A percentile compares a stretch with the other conserved stretches of the same genome.
Conservation (phyloP, 2,797 vertebrate species). For the Hypotaenidia okinawae region DNA sequence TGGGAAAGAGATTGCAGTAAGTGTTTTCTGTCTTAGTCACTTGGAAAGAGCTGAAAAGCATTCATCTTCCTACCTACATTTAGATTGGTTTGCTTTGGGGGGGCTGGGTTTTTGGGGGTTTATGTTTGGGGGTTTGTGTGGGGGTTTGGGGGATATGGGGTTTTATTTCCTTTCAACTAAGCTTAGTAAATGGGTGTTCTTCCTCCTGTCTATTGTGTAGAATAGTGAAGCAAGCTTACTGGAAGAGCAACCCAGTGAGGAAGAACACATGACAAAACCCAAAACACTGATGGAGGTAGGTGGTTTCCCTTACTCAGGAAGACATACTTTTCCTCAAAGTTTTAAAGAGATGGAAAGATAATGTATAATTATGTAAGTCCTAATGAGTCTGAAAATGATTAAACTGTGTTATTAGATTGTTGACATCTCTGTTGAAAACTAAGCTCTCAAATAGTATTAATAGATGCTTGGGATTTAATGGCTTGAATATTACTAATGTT, state of each 20-base stretch:
- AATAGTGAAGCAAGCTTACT: constrained; percentile 72
- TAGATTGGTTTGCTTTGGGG: not conserved
- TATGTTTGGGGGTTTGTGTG: too few species aligned
- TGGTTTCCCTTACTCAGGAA: not conserved
- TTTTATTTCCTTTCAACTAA: not conserved
- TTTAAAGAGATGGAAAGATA: not conserved
- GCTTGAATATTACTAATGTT: not conserved
- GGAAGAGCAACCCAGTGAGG: constrained; percentile 76
- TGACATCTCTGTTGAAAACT: not conserved
- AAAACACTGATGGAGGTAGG: constrained; percentile 92
- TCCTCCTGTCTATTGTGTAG: constrained; percentile 40
- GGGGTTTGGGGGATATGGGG: too few species aligned
- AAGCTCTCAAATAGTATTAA: not conserved
- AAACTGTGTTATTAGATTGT: not conserved
- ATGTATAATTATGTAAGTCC: not conserved
- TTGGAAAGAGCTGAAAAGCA: not conserved
- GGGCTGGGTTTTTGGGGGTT: not conserved
- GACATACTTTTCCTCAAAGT: not conserved
- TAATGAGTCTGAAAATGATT: not conserved
- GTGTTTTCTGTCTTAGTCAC: constrained; percentile 47
- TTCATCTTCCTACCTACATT: not conserved
- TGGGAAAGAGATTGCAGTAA: constrained; percentile 86
- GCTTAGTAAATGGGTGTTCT: not conserved
- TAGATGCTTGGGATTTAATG: not conserved
- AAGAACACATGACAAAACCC: constrained; percentile 77